Base-by-base conservation (phyloP, 2,888 invertebrate genomes). In the Eulithis prunata region DNA sequence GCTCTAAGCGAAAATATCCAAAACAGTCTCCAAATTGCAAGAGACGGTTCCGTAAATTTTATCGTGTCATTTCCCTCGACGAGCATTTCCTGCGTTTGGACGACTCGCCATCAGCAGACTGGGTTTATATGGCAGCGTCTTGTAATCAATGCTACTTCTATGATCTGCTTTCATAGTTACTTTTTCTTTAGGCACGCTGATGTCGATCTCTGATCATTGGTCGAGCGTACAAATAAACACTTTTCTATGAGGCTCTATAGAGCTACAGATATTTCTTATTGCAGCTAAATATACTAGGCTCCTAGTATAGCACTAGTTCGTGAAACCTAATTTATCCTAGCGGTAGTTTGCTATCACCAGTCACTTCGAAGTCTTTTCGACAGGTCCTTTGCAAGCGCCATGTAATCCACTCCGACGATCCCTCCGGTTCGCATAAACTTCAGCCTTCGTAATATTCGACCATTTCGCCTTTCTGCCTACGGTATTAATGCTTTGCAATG, bases 41-140 rank as follows among this genome's bases (percentile, higher is more conserved):
- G 73, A 76, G 75, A 72, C 75, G 76, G 73, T 79, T 79, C 77
- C 79, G 78, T 80, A 83, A 82, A 82, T 82, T 83, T 77, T 74
- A 75, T 78, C 79, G 71, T 78, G 82, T 84, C 84, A 85, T 84
- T 87, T 85, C 84, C 84, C 76, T 71, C 69, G 71, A 68, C 72
- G 76, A 69, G 70, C 80, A 77, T 80, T 80, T 78, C 68, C 75
- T 76, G 76, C 77, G 76, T 79, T 80, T 75, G 77, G 78, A 76
- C 74, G 78, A 78, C 74, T 75, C 71, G 72, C 73, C 75, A 72
- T 74, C 70, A 70, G 64, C 7, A 43, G 14, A 53, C 55, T 5
- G 41, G 62, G 68, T 10, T 71, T 68, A 73, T 60, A 73, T 71
- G 68, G 3, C 12, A 64, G 46, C 43, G n/a, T 59, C 52, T 66